phyloP scores from a whole-genome alignment of 2,113 vertebrate genomes.

The Pseudorasbora parva region DNA sequence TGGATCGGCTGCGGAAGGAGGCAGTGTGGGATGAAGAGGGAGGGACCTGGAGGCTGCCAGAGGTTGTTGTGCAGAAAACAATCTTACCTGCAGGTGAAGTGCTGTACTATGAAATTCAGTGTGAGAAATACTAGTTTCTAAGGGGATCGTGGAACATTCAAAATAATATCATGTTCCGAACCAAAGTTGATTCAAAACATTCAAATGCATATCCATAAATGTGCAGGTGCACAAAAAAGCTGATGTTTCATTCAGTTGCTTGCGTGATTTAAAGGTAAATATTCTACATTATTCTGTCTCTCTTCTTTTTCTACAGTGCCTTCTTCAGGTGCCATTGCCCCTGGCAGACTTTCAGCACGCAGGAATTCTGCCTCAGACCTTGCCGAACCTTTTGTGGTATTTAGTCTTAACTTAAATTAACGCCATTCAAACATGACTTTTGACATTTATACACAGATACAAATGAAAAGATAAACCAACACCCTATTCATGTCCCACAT shows the following conservation, averaged over 20 bases:
- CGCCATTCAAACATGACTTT: background rate
- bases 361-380: conserved; percentile 65
- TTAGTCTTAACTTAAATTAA: background rate
- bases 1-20: conserved; percentile 79
- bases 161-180: background rate
- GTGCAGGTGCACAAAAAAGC: background rate
- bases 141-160: background rate
- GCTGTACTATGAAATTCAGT: background rate
- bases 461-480: background rate
- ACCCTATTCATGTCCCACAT: background rate
- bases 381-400: conserved; percentile 68
- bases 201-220: background rate
- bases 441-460: background rate
- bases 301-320: conserved; percentile 70
- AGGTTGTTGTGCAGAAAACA: conserved; percentile 81
- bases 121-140: too few relatives aligned
- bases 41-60: conserved; percentile 83
- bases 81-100: conserved; percentile 82
- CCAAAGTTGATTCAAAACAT: background rate
- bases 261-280: background rate
- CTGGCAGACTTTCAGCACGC: conserved; percentile 51
- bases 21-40: conserved; percentile 85
- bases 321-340: conserved; percentile 58
- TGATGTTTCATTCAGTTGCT: background rate
- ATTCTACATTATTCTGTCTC: background rate